Conservation (phyloP, 2,888 invertebrate genomes). For the Zele albiditarsus region DNA sequence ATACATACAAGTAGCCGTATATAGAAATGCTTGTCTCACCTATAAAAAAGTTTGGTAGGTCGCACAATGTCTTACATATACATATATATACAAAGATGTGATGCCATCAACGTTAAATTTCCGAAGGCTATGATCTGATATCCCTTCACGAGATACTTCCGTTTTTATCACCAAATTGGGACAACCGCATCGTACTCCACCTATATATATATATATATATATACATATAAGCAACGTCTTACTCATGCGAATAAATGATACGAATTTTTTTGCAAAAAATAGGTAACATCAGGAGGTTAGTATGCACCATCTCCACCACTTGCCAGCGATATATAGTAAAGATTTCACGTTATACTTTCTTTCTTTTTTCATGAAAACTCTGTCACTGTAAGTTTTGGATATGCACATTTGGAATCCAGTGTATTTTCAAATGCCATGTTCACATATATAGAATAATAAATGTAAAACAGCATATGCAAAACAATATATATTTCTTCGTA, state of each 20-base stretch:
- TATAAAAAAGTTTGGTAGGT: background rate
- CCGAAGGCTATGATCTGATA: slow-evolving; percentile 8
- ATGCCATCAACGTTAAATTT: background rate
- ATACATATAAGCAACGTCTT: background rate
- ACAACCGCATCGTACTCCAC: background rate
- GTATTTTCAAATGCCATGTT: too few species aligned
- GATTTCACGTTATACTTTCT: background rate
- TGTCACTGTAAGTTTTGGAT: too few species aligned
- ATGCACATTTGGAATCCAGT: too few species aligned
- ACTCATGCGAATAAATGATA: background rate
- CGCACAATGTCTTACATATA: background rate
- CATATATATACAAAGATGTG: background rate
- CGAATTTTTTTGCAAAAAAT: background rate
- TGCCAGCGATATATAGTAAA: background rate
- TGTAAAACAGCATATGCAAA: too few species aligned
- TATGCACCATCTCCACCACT: background rate
- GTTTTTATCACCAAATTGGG: slow-evolving; percentile 1
- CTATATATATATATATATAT: background rate
- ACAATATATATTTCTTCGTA: too few species aligned
- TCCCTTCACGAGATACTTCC: background rate
- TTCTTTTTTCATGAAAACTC: background rate
- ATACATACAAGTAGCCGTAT: background rate
- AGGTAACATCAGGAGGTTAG: background rate
- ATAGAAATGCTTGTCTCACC: background rate
- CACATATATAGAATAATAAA: too few species aligned